Evolutionary conservation across 23 tunicate genomes (phyloP).

Genomic region (Clavelina lepadiformis): DNA sequence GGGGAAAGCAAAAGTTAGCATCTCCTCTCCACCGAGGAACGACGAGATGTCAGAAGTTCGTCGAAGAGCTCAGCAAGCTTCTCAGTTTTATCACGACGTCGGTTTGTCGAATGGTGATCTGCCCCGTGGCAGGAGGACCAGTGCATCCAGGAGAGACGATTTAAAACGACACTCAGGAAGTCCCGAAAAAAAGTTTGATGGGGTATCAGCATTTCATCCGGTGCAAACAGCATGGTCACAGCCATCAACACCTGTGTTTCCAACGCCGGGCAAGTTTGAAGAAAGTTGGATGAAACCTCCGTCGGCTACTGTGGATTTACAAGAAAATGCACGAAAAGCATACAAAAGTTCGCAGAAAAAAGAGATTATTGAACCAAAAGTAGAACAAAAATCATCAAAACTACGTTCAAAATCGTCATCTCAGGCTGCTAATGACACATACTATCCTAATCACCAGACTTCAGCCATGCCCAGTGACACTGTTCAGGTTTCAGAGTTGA

Average conservation of each 20-base stretch:
- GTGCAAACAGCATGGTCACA: constrained; percentile 11
- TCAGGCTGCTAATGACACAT: background rate
- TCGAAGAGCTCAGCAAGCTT: constrained; percentile 42
- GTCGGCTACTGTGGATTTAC: background rate
- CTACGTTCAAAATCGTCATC: constrained; percentile 34
- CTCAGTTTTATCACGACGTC: constrained; percentile 35
- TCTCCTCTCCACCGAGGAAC: too few species aligned
- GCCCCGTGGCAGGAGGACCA: constrained; percentile 7
- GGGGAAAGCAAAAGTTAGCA: too few species aligned
- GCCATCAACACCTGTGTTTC: constrained; percentile 23
- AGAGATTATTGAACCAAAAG: background rate
- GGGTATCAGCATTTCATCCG: background rate
- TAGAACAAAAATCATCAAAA: background rate
- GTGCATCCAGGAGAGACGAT: constrained; percentile 1
- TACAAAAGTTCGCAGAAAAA: constrained; percentile 3
- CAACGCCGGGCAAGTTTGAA: constrained; percentile 32
- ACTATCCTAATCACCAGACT: too few species aligned
- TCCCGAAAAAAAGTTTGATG: constrained; percentile 22
- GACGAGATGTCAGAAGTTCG: too few species aligned
- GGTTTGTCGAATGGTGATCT: constrained; percentile 65
- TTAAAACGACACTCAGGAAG: constrained; percentile 14
- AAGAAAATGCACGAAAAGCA: background rate
- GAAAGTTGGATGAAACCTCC: constrained; percentile 24
- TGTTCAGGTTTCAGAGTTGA: too few species aligned
- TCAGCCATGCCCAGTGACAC: too few species aligned